Evolutionary conservation across 2,797 vertebrate species (phyloP).

Genomic region (Fundulus diaphanus): DNA sequence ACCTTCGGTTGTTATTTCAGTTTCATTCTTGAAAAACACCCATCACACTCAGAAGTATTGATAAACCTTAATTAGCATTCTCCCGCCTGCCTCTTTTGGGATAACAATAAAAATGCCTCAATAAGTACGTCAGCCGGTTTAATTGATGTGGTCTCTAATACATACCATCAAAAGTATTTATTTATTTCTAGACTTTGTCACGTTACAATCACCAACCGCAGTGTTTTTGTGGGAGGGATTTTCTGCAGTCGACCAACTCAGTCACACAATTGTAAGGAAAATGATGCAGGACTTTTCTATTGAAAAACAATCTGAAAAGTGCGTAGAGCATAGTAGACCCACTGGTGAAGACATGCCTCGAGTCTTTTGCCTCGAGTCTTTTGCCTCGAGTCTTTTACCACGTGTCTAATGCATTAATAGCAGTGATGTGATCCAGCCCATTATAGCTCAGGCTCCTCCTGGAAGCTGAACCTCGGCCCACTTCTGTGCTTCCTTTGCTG

Average conservation of each 20-base stretch:
- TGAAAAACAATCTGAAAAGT: too few relatives aligned
- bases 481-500: too few relatives aligned
- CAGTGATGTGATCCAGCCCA: too few relatives aligned
- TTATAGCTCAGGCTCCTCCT: too few relatives aligned
- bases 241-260: not conserved
- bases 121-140: conserved; percentile 16
- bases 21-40: conserved; percentile 26
- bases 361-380: too few relatives aligned
- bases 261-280: not conserved
- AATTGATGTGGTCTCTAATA: conserved; percentile 20
- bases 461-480: too few relatives aligned
- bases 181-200: not conserved
- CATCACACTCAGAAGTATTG: conserved; percentile 9
- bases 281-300: too few relatives aligned
- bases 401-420: too few relatives aligned
- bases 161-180: conserved; percentile 5
- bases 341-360: too few relatives aligned
- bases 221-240: not conserved
- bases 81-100: conserved; percentile 12
- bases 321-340: too few relatives aligned
- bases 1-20: conserved; percentile 8
- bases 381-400: too few relatives aligned
- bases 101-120: conserved; percentile 7
- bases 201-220: not conserved
- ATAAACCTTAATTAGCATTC: conserved; percentile 9